A percentile compares a stretch with the other conserved stretches of the same genome.
Evolutionary conservation across 2,888 invertebrate species (phyloP).

Genomic region (Atethmia centrago): DNA sequence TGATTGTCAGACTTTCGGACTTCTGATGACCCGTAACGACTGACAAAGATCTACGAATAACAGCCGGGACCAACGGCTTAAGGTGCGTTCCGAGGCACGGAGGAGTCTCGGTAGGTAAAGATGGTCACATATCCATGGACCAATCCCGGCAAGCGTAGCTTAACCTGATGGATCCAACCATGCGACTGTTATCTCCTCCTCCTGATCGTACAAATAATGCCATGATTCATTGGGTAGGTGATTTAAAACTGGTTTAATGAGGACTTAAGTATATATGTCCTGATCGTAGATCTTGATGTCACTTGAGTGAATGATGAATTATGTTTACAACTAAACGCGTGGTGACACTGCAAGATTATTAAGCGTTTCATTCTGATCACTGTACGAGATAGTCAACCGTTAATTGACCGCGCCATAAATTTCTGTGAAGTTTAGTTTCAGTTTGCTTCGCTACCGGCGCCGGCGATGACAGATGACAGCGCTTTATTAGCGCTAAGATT

Average conservation of each 20-base stretch:
- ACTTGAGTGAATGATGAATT: background rate
- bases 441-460: constrained; percentile 11
- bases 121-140: too few relatives aligned
- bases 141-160: too few relatives aligned
- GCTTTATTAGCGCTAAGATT: constrained; percentile 29
- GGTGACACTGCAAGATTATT: background rate
- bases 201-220: constrained; percentile 23
- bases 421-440: too few relatives aligned
- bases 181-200: too few relatives aligned
- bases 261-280: background rate
- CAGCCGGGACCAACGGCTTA: too few relatives aligned
- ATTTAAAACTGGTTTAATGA: background rate
- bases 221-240: background rate
- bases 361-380: constrained; percentile 7
- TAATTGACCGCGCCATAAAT: constrained; percentile 39
- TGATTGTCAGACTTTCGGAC: too few relatives aligned
- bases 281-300: background rate
- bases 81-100: too few relatives aligned
- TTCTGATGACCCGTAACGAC: too few relatives aligned
- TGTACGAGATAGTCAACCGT: constrained; percentile 11
- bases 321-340: background rate
- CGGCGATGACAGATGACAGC: background rate
- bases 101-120: too few relatives aligned
- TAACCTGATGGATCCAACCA: too few relatives aligned
- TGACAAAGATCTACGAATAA: too few relatives aligned